Evolutionary conservation across 2,113 vertebrate species (phyloP), one percentile per base, ranked within the genome.

Genomic region (Galemys pyrenaicus): DNA sequence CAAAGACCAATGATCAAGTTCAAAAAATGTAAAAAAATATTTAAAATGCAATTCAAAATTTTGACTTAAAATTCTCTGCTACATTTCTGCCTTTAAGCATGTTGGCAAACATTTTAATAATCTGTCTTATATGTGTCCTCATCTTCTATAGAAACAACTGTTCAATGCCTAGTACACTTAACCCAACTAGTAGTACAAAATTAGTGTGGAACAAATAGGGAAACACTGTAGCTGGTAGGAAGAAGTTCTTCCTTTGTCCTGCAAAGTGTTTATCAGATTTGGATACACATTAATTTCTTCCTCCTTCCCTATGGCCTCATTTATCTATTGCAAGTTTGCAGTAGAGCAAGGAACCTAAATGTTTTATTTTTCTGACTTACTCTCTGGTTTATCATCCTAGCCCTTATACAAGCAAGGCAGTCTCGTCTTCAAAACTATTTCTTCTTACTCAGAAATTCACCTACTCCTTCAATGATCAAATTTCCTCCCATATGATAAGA

Each of bases 401-500:
- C 9, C 37, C 7, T 24, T 87, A 67, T n/a, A 65, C 32, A 89
- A 41, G 24, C 26, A 62, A 89, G 35, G 10, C 15, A 91, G 22
- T 12, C 41, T 87, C 67, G 6, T 89, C 56, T 92, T 93, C 71
- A 68, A 85, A 85, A 75, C 35, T 46, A 8, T 79, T 75, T 84
- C 77, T 85, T 91, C 10, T 81, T 84, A 75, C 56, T 93, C 62
- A 94, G 71, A 90, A 94, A 91, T 39, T 44, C 3, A 65, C 54
- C 39, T 8, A 32, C 6, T 93, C 51, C n/a, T 94, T 88, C n/a
- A 67, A 13, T 73, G 83, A 95, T 64, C 64, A 94, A 82, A 46
- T 5, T 65, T 32, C 41, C 70, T 84, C 7, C 65, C 67, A 65
- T 17, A 49, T 37, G 49, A 32, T 88, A 83, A 78, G 65, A 71